phyloP scores from a whole-genome alignment of 2,113 vertebrate species.

The Seriola quinqueradiata region DNA sequence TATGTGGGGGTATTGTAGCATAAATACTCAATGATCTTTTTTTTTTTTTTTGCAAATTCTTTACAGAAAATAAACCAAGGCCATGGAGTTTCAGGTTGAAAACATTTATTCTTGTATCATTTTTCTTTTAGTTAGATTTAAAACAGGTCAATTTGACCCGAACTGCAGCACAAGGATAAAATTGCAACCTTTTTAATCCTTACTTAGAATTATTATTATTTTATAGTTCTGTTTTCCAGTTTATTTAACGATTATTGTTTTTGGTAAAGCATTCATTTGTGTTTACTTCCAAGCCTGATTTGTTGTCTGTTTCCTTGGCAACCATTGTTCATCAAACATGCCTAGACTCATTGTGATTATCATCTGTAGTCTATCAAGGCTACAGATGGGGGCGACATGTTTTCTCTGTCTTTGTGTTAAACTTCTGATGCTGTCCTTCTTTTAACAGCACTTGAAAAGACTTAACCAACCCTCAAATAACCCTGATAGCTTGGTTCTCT shows the following conservation, averaged over 20 bases:
- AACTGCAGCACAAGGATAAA: background rate
- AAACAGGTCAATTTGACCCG: too few species aligned
- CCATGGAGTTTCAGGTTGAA: too few species aligned
- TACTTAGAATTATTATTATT: background rate
- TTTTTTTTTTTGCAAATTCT: too few species aligned
- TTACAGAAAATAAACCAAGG: too few species aligned
- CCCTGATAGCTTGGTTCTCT: background rate
- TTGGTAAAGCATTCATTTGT: background rate
- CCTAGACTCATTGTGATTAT: background rate
- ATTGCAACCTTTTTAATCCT: background rate
- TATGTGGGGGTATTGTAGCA: too few species aligned
- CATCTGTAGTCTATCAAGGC: background rate
- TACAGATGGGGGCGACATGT: background rate
- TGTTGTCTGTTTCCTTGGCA: constrained; percentile 32
- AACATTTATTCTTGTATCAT: too few species aligned
- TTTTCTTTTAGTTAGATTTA: too few species aligned
- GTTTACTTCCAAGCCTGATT: background rate
- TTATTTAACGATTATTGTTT: background rate
- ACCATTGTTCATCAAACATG: constrained; percentile 21
- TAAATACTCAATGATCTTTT: too few species aligned
- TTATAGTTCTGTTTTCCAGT: background rate
- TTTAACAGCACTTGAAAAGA: constrained; percentile 8
- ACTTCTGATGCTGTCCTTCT: background rate
- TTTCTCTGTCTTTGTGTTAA: constrained; percentile 27
- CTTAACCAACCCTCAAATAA: constrained; percentile 13